Percentiles rank a stretch among this genome's conserved stretches.
These are phyloP conservation scores for Leiothrix lutea DNA, from an alignment of 2,113 vertebrate species.

Conservation along the genomic window DNA sequence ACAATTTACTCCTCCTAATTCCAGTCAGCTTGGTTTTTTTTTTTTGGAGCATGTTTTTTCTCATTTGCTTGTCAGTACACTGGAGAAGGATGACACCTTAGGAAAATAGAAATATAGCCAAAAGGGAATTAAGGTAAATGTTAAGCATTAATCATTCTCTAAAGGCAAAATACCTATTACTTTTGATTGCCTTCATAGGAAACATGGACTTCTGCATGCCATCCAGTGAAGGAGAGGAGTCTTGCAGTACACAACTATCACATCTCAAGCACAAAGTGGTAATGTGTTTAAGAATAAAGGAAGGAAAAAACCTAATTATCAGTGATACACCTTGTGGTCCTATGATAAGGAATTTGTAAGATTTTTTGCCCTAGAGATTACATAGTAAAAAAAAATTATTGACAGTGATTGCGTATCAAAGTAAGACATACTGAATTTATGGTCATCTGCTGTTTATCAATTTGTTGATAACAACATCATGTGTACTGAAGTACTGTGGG, in stretches of 20 bases:
- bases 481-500: background rate
- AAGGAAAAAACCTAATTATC: background rate
- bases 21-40: background rate
- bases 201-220: background rate
- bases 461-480: background rate
- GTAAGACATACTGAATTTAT: background rate
- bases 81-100: background rate
- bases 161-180: background rate
- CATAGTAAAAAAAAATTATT: background rate
- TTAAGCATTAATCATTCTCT: background rate
- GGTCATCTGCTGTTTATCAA: background rate
- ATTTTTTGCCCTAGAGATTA: background rate
- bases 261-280: background rate
- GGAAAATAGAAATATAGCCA: background rate
- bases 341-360: background rate
- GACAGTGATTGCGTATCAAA: background rate
- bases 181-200: background rate
- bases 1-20: conserved; percentile 45
- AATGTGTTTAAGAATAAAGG: background rate
- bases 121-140: background rate
- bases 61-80: background rate
- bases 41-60: background rate
- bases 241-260: background rate
- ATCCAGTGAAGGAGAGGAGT: background rate
- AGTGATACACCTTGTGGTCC: background rate